Evolutionary conservation across 2,888 invertebrate genomes (phyloP).

Genomic region (Gandaritis pyraliata): DNA sequence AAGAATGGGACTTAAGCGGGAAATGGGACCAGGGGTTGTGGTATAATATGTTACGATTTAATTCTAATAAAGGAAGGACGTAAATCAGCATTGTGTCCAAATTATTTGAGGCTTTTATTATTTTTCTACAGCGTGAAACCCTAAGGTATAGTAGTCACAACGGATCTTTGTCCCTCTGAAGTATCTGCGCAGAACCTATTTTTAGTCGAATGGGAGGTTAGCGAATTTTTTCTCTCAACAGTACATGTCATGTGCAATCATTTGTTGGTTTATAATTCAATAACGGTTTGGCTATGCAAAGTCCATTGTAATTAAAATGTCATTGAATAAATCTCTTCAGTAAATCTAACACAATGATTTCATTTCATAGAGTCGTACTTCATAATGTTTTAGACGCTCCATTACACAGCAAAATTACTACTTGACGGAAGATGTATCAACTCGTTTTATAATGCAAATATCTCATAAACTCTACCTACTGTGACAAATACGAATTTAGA

Average conservation of each 20-base stretch:
- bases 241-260: too few species aligned
- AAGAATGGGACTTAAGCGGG: constrained; percentile 38
- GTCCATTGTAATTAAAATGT: not conserved
- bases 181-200: too few species aligned
- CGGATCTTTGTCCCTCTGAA: too few species aligned
- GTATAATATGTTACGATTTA: constrained; percentile 30
- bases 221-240: too few species aligned
- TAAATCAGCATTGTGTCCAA: constrained; percentile 13
- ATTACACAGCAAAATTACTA: constrained; percentile 78
- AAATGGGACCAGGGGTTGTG: constrained; percentile 36
- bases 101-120: constrained; percentile 10
- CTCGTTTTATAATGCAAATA: constrained; percentile 74
- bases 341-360: constrained; percentile 62
- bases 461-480: constrained; percentile 66
- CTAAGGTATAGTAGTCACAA: too few species aligned
- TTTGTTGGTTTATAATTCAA: too few species aligned
- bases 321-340: constrained; percentile 57
- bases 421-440: constrained; percentile 69
- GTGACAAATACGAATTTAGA: constrained; percentile 59
- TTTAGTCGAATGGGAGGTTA: too few species aligned
- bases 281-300: too few species aligned
- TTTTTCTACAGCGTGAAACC: not conserved
- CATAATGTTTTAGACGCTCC: constrained; percentile 70
- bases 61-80: constrained; percentile 23
- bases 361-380: constrained; percentile 63